These are phyloP conservation scores for Pheosia gnoma DNA, from an alignment of 2,888 invertebrate species.

Conservation along the genomic window DNA sequence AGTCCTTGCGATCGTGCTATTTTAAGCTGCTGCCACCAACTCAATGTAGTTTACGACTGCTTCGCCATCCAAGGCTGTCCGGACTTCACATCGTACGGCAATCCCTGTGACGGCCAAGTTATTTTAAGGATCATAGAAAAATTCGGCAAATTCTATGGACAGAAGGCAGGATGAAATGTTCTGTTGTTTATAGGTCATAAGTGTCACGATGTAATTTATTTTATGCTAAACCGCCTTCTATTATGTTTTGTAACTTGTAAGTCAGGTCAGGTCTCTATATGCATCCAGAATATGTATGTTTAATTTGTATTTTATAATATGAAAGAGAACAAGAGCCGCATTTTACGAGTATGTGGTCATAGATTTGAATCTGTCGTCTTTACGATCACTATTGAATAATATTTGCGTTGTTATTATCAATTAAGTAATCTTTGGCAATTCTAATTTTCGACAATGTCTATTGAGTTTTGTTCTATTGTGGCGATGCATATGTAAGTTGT, in stretches of 20 bases:
- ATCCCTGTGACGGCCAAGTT: slow-evolving; percentile 58
- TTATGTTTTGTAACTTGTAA: neutral
- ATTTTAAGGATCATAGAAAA: slow-evolving; percentile 58
- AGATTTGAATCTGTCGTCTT: neutral
- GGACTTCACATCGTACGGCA: slow-evolving; percentile 71
- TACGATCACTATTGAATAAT: no score
- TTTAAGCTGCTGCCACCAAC: slow-evolving; percentile 64
- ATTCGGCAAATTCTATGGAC: slow-evolving; percentile 59
- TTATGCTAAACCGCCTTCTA: neutral
- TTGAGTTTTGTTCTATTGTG: no score
- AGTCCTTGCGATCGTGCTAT: slow-evolving; percentile 64
- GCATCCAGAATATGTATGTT: neutral
- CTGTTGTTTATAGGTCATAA: neutral
- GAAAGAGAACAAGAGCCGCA: neutral
- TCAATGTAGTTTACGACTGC: slow-evolving; percentile 57
- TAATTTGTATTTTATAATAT: neutral
- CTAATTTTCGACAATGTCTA: no score
- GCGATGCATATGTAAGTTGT: no score
- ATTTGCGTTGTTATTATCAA: no score
- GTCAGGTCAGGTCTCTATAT: no score
- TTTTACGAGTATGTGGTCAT: neutral
- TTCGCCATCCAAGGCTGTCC: slow-evolving; percentile 63
- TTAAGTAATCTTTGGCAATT: no score
- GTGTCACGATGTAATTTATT: slow-evolving; percentile 4
- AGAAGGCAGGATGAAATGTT: slow-evolving; percentile 41